These are phyloP conservation scores for Lindbergichthys nudifrons DNA, from an alignment of 2,797 vertebrate species.

Conservation along the genomic window DNA sequence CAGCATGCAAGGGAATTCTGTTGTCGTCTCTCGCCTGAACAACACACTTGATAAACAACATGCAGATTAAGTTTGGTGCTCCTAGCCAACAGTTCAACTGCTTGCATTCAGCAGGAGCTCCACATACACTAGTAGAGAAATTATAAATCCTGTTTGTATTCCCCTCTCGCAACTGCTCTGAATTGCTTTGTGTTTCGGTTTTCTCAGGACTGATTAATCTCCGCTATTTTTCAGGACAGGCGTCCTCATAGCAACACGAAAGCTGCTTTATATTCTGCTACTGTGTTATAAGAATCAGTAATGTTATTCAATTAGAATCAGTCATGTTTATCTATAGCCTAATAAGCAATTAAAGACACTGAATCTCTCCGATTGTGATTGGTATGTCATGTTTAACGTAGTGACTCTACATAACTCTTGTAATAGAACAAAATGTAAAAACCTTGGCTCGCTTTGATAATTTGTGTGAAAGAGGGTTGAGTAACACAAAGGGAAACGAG, in stretches of 20 bases:
- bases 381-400: neutral
- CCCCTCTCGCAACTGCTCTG: neutral
- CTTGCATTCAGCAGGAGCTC: constrained; percentile 5
- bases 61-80: neutral
- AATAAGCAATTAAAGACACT: neutral
- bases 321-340: constrained; percentile 8
- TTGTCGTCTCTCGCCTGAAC: neutral
- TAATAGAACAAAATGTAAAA: constrained; percentile 1
- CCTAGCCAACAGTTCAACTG: constrained; percentile 1
- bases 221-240: neutral
- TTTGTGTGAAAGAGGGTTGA: neutral
- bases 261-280: constrained; percentile 28
- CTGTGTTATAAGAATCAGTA: neutral
- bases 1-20: neutral
- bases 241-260: neutral
- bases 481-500: neutral
- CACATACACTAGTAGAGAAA: constrained; percentile 4
- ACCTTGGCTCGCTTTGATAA: neutral
- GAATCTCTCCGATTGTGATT: constrained; percentile 1
- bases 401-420: neutral
- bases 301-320: constrained; percentile 4
- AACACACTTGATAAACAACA: constrained; percentile 1
- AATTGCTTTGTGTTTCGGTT: constrained; percentile 1
- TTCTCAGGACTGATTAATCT: constrained; percentile 27
- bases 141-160: constrained; percentile 27